These are phyloP conservation scores for Diplazon laetatorius DNA, from an alignment of 2,888 invertebrate species.

Conservation along the genomic window DNA sequence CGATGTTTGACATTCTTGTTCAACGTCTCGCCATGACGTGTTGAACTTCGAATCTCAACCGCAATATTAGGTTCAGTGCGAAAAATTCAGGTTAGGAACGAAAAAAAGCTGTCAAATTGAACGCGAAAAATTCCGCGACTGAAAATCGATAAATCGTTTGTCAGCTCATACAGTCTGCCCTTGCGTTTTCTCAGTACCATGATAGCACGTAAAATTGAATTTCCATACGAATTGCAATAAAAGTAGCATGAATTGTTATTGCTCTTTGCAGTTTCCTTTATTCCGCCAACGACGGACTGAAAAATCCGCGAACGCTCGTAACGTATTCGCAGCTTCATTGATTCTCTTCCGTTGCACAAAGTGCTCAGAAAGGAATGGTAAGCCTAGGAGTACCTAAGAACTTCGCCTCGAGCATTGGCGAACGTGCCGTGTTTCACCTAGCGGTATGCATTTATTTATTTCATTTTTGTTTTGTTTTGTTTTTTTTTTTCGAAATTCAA, in stretches of 20 bases:
- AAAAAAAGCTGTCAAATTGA: conserved; percentile 57
- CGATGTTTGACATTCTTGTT: conserved; percentile 33
- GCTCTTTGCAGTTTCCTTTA: background rate
- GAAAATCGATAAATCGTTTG: conserved; percentile 16
- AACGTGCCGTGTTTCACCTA: conserved; percentile 40
- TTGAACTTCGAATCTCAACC: background rate
- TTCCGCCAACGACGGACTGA: background rate
- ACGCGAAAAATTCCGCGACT: conserved; percentile 39
- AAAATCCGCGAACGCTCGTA: background rate
- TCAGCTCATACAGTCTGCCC: background rate
- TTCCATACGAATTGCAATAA: background rate
- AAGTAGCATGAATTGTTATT: background rate
- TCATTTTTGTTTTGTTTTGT: background rate
- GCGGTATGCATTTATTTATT: conserved; percentile 58
- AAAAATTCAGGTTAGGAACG: conserved; percentile 13
- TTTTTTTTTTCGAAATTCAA: conserved; percentile 63
- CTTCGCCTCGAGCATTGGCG: conserved; percentile 19
- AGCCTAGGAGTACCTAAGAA: conserved; percentile 1
- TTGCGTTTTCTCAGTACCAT: background rate
- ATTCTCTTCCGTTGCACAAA: conserved; percentile 2
- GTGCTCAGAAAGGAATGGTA: conserved; percentile 14
- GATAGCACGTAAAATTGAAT: background rate
- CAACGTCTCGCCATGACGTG: background rate
- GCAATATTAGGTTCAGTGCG: background rate
- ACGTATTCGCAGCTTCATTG: background rate